Evolutionary conservation across 2,888 invertebrate genomes (phyloP).

Genomic region (Brassicogethes aeneus): DNA sequence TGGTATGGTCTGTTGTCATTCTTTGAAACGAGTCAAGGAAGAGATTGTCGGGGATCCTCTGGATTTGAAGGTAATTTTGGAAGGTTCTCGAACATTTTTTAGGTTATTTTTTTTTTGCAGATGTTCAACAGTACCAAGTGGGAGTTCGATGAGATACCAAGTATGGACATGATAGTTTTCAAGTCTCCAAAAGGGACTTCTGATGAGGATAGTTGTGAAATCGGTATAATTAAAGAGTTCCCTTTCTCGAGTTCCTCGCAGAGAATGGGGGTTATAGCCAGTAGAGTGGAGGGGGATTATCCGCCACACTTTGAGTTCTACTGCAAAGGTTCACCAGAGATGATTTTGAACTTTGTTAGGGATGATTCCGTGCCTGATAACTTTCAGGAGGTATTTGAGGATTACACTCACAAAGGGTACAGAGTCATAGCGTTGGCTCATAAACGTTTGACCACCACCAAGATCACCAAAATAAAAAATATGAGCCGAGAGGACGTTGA

Average conservation of each 20-base stretch:
- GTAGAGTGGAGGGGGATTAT: constrained; percentile 49
- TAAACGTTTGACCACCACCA: constrained; percentile 57
- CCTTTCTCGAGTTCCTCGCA: constrained; percentile 77
- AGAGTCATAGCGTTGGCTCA: constrained; percentile 86
- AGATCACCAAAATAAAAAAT: constrained; percentile 60
- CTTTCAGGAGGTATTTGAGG: constrained; percentile 65
- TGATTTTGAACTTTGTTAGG: constrained; percentile 68
- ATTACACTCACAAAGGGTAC: constrained; percentile 87
- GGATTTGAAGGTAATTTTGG: constrained; percentile 75
- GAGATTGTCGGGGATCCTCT: constrained; percentile 88
- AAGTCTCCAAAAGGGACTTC: constrained; percentile 55
- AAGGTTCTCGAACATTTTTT: not conserved
- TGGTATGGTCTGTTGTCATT: constrained; percentile 90
- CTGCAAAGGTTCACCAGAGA: constrained; percentile 78
- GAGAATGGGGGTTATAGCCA: constrained; percentile 81
- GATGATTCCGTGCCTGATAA: constrained; percentile 74
- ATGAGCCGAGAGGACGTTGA: constrained; percentile 74
- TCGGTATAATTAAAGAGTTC: constrained; percentile 64
- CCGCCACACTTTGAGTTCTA: constrained; percentile 36
- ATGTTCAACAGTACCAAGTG: constrained; percentile 96
- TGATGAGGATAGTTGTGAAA: too few relatives aligned
- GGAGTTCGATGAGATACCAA: constrained; percentile 79
- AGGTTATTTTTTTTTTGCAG: constrained; percentile 34
- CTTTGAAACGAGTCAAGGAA: constrained; percentile 82
- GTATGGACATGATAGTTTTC: constrained; percentile 53